Evolutionary conservation across 2,113 vertebrate species (phyloP).

Genomic region (Tetraodon nigroviridis): DNA sequence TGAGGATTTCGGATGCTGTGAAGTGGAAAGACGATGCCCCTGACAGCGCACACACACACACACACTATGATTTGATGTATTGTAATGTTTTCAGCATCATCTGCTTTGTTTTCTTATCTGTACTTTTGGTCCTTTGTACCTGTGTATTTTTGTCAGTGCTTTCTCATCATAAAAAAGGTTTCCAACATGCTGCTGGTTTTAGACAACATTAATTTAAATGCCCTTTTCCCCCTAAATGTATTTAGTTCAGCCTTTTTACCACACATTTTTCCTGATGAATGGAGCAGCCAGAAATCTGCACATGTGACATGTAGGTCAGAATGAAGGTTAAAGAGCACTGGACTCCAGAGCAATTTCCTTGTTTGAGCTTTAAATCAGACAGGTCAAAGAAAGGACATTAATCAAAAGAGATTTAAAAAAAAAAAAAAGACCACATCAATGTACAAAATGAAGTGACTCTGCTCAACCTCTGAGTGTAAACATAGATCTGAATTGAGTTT

Average conservation of each 20-base stretch:
- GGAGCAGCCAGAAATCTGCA: slow-evolving; percentile 15
- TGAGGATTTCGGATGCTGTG: slow-evolving; percentile 34
- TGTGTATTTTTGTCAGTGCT: slow-evolving; percentile 20
- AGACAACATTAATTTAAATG: slow-evolving; percentile 28
- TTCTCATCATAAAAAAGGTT: slow-evolving; percentile 32
- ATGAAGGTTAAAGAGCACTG: slow-evolving; percentile 43
- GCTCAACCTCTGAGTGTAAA: slow-evolving; percentile 42
- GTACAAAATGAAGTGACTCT: slow-evolving; percentile 27
- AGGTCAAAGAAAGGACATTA: slow-evolving; percentile 59
- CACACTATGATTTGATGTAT: slow-evolving; percentile 43
- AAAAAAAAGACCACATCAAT: slow-evolving; percentile 4
- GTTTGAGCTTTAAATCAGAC: slow-evolving; percentile 51
- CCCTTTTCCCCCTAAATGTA: not conserved
- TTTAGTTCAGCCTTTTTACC: not conserved
- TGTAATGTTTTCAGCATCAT: slow-evolving; percentile 35
- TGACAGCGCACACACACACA: slow-evolving; percentile 19
- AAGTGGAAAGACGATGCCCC: slow-evolving; percentile 37
- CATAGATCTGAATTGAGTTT: slow-evolving; percentile 62
- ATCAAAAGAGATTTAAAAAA: slow-evolving; percentile 38
- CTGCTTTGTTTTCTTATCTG: slow-evolving; percentile 47
- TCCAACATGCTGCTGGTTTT: slow-evolving; percentile 35
- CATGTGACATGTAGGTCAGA: slow-evolving; percentile 22
- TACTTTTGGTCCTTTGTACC: slow-evolving; percentile 15
- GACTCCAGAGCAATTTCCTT: slow-evolving; percentile 47
- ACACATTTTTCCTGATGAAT: not conserved